A percentile compares a stretch with the other conserved stretches of the same genome.
Conservation (phyloP, 2,888 invertebrate species). For the Zaprionus lineosus region DNA sequence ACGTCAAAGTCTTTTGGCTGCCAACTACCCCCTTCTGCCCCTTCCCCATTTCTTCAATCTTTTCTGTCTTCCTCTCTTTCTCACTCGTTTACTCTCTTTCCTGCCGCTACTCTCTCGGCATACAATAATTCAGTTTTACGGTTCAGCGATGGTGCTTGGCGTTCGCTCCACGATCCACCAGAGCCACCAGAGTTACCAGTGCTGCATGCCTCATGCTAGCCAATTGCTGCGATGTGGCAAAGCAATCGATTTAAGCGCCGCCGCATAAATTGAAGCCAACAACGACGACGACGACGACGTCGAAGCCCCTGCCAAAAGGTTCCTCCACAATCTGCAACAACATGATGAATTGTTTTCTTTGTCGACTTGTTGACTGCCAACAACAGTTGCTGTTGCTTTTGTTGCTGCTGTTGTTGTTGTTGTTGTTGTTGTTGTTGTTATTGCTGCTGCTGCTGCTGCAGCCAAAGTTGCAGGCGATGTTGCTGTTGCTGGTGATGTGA, state of each 20-base stretch:
- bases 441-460: slow-evolving; percentile 13
- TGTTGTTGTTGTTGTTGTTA: slow-evolving; percentile 7
- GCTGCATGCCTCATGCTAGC: slow-evolving; percentile 36
- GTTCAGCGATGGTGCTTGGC: slow-evolving; percentile 59
- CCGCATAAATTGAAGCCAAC: slow-evolving; percentile 75
- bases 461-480: too few relatives aligned
- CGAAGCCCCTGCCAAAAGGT: slow-evolving; percentile 56
- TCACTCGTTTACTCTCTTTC: background rate
- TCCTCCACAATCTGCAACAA: slow-evolving; percentile 66
- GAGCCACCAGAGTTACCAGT: too few relatives aligned
- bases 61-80: slow-evolving; percentile 1
- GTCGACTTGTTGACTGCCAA: slow-evolving; percentile 72
- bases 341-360: slow-evolving; percentile 79
- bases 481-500: slow-evolving; percentile 49
- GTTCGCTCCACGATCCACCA: slow-evolving; percentile 29
- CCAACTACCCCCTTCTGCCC: too few relatives aligned
- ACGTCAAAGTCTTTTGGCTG: slow-evolving; percentile 51
- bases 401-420: slow-evolving; percentile 12
- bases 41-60: background rate
- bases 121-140: slow-evolving; percentile 74
- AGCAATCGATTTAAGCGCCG: slow-evolving; percentile 79
- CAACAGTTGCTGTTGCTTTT: slow-evolving; percentile 28
- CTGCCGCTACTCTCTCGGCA: background rate
- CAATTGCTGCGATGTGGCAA: slow-evolving; percentile 77
- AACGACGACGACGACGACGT: slow-evolving; percentile 31